phyloP scores from a whole-genome alignment of 2,797 vertebrate species.

The Sphaeramia orbicularis region DNA sequence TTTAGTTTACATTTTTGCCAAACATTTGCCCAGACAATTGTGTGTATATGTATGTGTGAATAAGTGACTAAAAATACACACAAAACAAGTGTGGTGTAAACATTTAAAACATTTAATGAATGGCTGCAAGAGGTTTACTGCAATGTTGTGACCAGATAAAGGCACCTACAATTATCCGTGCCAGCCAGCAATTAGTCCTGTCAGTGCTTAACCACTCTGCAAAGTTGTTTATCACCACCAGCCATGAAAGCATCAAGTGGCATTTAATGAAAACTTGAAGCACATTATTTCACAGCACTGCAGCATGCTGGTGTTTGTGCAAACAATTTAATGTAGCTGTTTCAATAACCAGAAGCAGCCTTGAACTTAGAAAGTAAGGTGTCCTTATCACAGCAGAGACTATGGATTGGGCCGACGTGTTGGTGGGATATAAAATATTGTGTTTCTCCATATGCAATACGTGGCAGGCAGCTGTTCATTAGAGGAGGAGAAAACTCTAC shows the following conservation, averaged over 20 bases:
- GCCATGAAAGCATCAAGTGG: slow-evolving; percentile 44
- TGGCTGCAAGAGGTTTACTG: slow-evolving; percentile 54
- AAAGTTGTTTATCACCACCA: slow-evolving; percentile 64
- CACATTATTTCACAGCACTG: slow-evolving; percentile 21
- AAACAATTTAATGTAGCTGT: slow-evolving; percentile 3
- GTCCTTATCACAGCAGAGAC: not conserved
- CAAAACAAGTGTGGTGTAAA: slow-evolving; percentile 34
- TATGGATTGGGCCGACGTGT: not conserved
- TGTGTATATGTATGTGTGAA: slow-evolving; percentile 1
- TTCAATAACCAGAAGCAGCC: not conserved
- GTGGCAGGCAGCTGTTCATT: not conserved
- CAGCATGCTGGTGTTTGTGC: slow-evolving; percentile 9
- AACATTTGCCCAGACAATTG: slow-evolving; percentile 24
- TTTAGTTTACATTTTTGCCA: slow-evolving; percentile 53
- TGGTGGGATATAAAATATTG: not conserved
- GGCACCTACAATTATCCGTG: slow-evolving; percentile 69
- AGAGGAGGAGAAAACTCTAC: not conserved
- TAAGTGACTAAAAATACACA: slow-evolving; percentile 10
- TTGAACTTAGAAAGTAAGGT: not conserved
- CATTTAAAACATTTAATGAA: slow-evolving; percentile 58
- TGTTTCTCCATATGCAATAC: not conserved
- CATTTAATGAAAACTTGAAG: slow-evolving; percentile 51
- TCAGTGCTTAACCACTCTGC: slow-evolving; percentile 45
- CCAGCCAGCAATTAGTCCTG: slow-evolving; percentile 74
- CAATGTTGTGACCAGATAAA: slow-evolving; percentile 64